Base-by-base conservation (phyloP, 1,140 invertebrate species). In the Drosophila subpulchrella region DNA sequence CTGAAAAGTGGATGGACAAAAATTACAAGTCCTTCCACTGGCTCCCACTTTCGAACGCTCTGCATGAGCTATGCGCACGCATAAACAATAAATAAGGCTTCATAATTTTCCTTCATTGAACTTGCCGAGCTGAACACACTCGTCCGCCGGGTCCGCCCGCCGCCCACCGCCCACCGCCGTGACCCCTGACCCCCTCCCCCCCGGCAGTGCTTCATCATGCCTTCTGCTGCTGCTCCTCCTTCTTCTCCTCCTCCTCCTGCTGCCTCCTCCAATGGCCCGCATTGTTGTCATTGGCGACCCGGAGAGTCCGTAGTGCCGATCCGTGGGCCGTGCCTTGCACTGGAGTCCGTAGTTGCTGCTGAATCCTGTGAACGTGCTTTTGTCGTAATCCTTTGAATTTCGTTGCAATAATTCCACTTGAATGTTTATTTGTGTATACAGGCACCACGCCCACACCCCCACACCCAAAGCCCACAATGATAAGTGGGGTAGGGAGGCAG, bases 361-460 rank as follows among this genome's bases (percentile, higher is more conserved):
- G 81, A 91, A 91, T 91, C 90, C 85, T 77, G 76, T 81, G 90
- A 90, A 91, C 90, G 90, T 91, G 90, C 90, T 86, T 91, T 90
- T 88, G 85, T 84, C 90, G 83, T 91, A 91, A 91, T 91, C 90
- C 90, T 91, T 90, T 90, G 90, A 84, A 91, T 91, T 91, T 91
- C 86, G 90, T 88, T 91, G 90, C 90, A 91, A 91, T 91, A 91
- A 91, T 91, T 91, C 90, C 90, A 91, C 84, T 91, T 91, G 78
- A 85, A 85, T 91, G 88, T 91, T 90, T 89, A 89, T 89, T 90
- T 89, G 85, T 86, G 83, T 86, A 86, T 86, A 86, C 72, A 86
- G 83, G 83, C 83, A 30, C 77, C 80, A 82, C 73, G 58, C 62
- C 71, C 62, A 51, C 61, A 53, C 55, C 57, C 38, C 38, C 20